A percentile compares a stretch with the other conserved stretches of the same genome.
phyloP scores from a whole-genome alignment of 2,113 vertebrate genomes.

The Plotosus lineatus region DNA sequence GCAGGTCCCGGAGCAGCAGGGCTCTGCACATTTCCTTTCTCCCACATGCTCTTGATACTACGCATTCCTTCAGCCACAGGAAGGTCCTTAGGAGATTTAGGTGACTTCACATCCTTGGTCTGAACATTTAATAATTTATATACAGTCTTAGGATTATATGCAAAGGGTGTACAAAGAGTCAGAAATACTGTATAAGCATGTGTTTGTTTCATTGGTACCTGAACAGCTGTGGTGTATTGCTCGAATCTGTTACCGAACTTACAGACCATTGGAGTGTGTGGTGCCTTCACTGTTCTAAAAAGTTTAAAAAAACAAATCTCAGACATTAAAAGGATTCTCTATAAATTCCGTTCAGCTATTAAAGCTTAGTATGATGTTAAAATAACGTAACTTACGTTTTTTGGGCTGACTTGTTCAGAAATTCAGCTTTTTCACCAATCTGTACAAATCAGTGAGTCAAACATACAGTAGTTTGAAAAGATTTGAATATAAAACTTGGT shows the following conservation, averaged over 20 bases:
- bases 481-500: no score
- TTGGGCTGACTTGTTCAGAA: conserved; percentile 89
- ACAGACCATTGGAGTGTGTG: conserved; percentile 83
- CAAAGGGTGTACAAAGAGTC: neutral
- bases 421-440: conserved; percentile 94
- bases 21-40: conserved; percentile 85
- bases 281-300: conserved; percentile 74
- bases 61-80: conserved; percentile 83
- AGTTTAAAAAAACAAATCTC: neutral
- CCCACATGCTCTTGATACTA: conserved; percentile 97
- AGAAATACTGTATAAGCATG: neutral
- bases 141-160: neutral
- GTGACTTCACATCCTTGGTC: conserved; percentile 82
- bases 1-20: conserved; percentile 64
- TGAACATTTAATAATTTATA: conserved; percentile 55
- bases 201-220: conserved; percentile 71
- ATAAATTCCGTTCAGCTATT: neutral
- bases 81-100: conserved; percentile 81
- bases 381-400: conserved; percentile 81
- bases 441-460: conserved; percentile 59
- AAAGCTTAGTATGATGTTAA: neutral
- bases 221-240: conserved; percentile 88
- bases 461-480: no score
- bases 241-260: conserved; percentile 93
- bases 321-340: neutral